phyloP scores from a whole-genome alignment of 2,797 vertebrate species.

The Neomorphus geoffroyi region DNA sequence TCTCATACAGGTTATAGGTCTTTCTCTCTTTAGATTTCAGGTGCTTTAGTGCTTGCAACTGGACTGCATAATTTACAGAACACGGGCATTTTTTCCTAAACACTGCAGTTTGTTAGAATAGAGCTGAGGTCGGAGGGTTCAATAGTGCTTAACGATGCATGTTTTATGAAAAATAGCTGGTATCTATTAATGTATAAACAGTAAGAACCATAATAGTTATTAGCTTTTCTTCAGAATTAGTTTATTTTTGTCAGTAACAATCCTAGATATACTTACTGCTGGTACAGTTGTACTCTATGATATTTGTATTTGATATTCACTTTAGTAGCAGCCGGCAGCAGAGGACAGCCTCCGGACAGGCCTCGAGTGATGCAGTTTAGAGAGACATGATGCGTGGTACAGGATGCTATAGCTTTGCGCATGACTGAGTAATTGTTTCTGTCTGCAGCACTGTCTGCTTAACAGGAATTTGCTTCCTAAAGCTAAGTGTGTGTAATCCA shows the following conservation, averaged over 20 bases:
- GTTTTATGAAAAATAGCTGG: conserved; percentile 94
- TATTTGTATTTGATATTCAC: conserved; percentile 81
- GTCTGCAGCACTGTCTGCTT: conserved; percentile 63
- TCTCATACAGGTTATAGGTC: conserved; percentile 78
- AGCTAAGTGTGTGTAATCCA: conserved; percentile 47
- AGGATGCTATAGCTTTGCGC: conserved; percentile 76
- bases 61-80: conserved; percentile 82
- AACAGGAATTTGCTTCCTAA: conserved; percentile 52
- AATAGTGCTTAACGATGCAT: conserved; percentile 89
- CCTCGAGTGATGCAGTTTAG: conserved; percentile 67
- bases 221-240: conserved; percentile 87
- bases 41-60: conserved; percentile 80
- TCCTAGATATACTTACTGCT: conserved; percentile 96
- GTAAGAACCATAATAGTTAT: conserved; percentile 88
- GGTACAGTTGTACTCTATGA: conserved; percentile 95
- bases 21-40: conserved; percentile 80
- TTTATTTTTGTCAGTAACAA: conserved; percentile 92
- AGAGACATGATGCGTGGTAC: conserved; percentile 73
- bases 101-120: conserved; percentile 87
- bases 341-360: conserved; percentile 88
- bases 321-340: conserved; percentile 80
- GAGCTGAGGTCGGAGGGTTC: conserved; percentile 83
- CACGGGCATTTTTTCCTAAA: conserved; percentile 81
- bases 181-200: conserved; percentile 97
- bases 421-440: conserved; percentile 71